These are phyloP conservation scores for Holacanthella duospinosa DNA, from an alignment of 2,888 invertebrate genomes.

Conservation along the genomic window DNA sequence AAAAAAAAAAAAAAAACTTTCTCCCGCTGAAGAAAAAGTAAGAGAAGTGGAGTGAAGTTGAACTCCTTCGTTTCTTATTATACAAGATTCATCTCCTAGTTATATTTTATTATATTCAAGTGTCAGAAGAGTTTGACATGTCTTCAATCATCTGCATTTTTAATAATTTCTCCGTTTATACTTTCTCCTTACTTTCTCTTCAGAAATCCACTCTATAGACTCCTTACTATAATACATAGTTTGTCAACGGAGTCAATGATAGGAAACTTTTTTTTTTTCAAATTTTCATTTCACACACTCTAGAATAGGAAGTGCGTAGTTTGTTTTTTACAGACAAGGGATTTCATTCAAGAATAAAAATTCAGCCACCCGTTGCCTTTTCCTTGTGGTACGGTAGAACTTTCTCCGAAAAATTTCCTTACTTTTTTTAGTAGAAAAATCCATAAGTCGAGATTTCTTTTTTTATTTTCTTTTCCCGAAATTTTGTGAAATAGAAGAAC, in stretches of 20 bases:
- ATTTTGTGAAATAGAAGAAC: not conserved
- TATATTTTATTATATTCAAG: slow-evolving; percentile 2
- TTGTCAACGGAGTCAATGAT: not conserved
- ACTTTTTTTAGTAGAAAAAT: not conserved
- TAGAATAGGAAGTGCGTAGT: too few species aligned
- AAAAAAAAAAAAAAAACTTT: not conserved
- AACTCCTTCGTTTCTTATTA: not conserved
- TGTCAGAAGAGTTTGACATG: slow-evolving; percentile 2
- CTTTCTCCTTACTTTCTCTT: not conserved
- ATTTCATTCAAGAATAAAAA: too few species aligned
- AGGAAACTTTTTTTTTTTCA: not conserved
- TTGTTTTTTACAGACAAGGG: too few species aligned
- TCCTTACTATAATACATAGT: not conserved
- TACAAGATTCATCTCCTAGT: not conserved
- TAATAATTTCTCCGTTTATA: not conserved
- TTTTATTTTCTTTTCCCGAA: not conserved
- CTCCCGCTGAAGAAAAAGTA: not conserved
- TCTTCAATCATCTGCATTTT: slow-evolving; percentile 1
- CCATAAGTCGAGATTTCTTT: not conserved
- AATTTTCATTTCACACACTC: not conserved
- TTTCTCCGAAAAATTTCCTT: not conserved
- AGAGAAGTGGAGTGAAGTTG: not conserved
- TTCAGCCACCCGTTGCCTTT: too few species aligned
- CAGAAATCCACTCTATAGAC: not conserved
- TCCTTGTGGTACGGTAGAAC: too few species aligned